These are phyloP conservation scores for Pterostichus niger DNA, from an alignment of 2,888 invertebrate species.

Conservation along the genomic window DNA sequence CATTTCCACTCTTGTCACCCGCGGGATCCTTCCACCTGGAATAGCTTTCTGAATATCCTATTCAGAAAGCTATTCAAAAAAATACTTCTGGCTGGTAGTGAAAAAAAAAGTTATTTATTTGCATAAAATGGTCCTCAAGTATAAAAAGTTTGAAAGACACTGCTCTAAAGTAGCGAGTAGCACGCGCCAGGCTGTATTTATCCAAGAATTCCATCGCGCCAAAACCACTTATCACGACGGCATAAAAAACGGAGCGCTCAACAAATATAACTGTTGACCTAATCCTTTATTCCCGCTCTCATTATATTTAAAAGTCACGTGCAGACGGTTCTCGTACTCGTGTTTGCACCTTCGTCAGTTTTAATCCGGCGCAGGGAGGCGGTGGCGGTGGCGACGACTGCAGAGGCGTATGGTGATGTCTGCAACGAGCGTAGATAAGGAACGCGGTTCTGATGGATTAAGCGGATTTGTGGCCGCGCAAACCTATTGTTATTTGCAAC, in stretches of 20 bases:
- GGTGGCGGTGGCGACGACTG: not conserved
- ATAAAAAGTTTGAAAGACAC: too few relatives aligned
- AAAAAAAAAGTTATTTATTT: too few relatives aligned
- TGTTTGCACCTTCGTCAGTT: slow-evolving; percentile 63
- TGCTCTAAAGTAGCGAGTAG: too few relatives aligned
- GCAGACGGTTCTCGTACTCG: slow-evolving; percentile 1
- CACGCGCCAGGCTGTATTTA: slow-evolving; percentile 17
- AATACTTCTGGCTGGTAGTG: too few relatives aligned
- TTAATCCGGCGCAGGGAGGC: slow-evolving; percentile 46
- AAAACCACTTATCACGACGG: slow-evolving; percentile 53
- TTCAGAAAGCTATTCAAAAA: too few relatives aligned
- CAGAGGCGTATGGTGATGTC: slow-evolving; percentile 31
- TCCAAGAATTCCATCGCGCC: slow-evolving; percentile 43
- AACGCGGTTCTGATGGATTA: slow-evolving; percentile 47
- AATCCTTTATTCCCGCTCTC: slow-evolving; percentile 52
- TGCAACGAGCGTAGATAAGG: slow-evolving; percentile 25
- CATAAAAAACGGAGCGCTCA: slow-evolving; percentile 43
- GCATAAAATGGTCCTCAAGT: too few relatives aligned
- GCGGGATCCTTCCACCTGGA: too few relatives aligned
- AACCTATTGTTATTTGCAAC: slow-evolving; percentile 49
- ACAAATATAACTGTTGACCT: slow-evolving; percentile 60
- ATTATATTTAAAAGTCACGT: slow-evolving; percentile 62
- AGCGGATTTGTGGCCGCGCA: slow-evolving; percentile 33
- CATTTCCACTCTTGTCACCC: too few relatives aligned
- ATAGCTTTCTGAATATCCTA: too few relatives aligned